Conservation (phyloP, 2,797 vertebrate genomes). For the Trematomus bernacchii region DNA sequence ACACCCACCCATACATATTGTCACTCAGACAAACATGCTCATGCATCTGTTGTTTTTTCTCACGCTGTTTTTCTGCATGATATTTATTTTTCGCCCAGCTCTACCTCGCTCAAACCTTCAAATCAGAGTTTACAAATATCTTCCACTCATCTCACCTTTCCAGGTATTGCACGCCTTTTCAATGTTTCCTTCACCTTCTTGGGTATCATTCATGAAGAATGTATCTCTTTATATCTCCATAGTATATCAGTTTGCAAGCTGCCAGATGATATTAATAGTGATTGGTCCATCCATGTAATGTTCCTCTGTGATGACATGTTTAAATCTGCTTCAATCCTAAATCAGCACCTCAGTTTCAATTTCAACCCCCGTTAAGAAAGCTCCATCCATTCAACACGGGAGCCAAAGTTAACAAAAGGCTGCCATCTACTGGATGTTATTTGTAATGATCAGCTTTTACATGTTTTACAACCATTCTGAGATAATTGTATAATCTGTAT, state of each 20-base stretch:
- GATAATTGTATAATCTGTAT: background rate
- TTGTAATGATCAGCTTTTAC: background rate
- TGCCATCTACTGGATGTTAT: slow-evolving; percentile 72
- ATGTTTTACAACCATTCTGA: background rate
- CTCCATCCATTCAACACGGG: slow-evolving; percentile 7
- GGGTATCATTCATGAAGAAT: background rate
- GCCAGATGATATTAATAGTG: slow-evolving; percentile 4
- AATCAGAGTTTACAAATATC: slow-evolving; percentile 14
- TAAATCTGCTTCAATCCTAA: slow-evolving; percentile 45
- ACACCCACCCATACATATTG: slow-evolving; percentile 19
- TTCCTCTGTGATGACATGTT: slow-evolving; percentile 26
- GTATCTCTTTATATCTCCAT: background rate
- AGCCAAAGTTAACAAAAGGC: slow-evolving; percentile 42
- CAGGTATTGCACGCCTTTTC: background rate
- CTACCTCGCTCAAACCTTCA: background rate
- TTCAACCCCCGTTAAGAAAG: slow-evolving; percentile 26
- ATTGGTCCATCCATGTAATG: slow-evolving; percentile 23
- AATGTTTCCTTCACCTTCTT: background rate
- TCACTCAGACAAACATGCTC: slow-evolving; percentile 12
- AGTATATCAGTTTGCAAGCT: background rate
- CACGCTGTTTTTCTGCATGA: background rate
- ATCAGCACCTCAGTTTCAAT: slow-evolving; percentile 41
- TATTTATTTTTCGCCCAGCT: background rate
- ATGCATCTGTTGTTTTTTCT: slow-evolving; percentile 8
- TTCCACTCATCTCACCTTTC: background rate